Base-by-base conservation (phyloP, 2,888 invertebrate genomes). In the Drosophila engyochracea region DNA sequence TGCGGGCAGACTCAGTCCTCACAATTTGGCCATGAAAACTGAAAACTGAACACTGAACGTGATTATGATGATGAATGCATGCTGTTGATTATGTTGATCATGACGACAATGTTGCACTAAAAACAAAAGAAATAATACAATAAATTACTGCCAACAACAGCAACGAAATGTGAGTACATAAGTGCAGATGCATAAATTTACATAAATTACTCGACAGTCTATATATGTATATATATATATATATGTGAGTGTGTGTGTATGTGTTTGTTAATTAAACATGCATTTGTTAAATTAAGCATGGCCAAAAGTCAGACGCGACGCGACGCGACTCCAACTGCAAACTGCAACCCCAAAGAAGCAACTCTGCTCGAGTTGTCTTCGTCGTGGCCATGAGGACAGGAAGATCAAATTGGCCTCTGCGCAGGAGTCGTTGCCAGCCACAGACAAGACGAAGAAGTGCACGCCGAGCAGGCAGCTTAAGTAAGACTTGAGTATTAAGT, bases 261-360 rank as follows among this genome's bases (percentile, higher is more conserved):
- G 39, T 69, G 49, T 61, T 53, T 60, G 55, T 74, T 71, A 68
- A 73, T 80, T 73, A 81, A 82, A 73, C 79, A 81, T 81, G 79
- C 79, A 79, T 80, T 87, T 83, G 82, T 80, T 87, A 80, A 86
- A 87, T 87, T 87, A 76, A 77, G 85, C 86, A 79, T 78, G 67
- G 67, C 72, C 67, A 65, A 55, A 61, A 66, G 41, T 44, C 49
- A 53, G 47, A 67, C 39, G 25, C 57, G 41, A 28, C 30, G 19
- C 30, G 41, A 22, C 30, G 19, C 30, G 41, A 52, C 30, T 57
- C 39, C 30, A 57, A 44, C 22, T 52, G 25, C 31, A 44, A 33
- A 30, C 22, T 19, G 52, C 74, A 74, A 62, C 61, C 53, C 39
- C 72, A 55, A 68, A 28, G 68, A 28, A 33, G 39, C 49, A 54